A percentile compares a stretch with the other conserved stretches of the same genome.
Evolutionary conservation across 2,797 vertebrate species (phyloP).

Genomic region (Furcifer pardalis): DNA sequence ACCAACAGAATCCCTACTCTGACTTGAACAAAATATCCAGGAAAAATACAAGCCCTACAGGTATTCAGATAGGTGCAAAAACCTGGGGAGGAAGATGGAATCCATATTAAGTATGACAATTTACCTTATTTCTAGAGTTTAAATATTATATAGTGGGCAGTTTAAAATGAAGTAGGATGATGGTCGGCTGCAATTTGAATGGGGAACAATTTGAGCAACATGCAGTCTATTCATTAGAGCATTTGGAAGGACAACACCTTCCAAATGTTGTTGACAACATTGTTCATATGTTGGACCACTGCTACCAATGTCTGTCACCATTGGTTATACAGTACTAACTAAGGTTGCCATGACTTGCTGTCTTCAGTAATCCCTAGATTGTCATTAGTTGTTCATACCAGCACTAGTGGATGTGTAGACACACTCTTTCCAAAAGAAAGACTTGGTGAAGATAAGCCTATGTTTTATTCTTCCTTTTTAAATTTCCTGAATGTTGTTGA

Average conservation of each 20-base stretch:
- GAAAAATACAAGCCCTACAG: background rate
- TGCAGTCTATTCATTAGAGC: background rate
- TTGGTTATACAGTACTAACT: background rate
- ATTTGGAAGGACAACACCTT: too few relatives aligned
- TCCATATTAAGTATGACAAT: background rate
- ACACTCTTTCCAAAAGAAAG: background rate
- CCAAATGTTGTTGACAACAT: too few relatives aligned
- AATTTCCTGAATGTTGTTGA: conserved; percentile 10
- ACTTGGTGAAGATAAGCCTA: background rate
- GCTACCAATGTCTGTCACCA: background rate
- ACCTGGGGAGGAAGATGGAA: background rate
- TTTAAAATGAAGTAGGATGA: background rate
- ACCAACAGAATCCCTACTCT: background rate
- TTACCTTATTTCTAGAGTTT: background rate
- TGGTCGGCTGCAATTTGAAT: background rate
- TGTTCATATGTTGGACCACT: background rate
- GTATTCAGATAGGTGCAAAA: background rate
- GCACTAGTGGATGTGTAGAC: background rate
- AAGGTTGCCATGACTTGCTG: background rate
- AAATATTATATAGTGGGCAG: background rate
- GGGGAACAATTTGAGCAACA: background rate
- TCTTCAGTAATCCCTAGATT: background rate
- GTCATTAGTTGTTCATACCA: background rate
- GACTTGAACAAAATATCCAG: background rate
- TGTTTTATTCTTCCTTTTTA: conserved; percentile 3